These are phyloP conservation scores for Umimayanthus kanabou DNA, from an alignment of 92 coral and sea anemone species.

Conservation along the genomic window DNA sequence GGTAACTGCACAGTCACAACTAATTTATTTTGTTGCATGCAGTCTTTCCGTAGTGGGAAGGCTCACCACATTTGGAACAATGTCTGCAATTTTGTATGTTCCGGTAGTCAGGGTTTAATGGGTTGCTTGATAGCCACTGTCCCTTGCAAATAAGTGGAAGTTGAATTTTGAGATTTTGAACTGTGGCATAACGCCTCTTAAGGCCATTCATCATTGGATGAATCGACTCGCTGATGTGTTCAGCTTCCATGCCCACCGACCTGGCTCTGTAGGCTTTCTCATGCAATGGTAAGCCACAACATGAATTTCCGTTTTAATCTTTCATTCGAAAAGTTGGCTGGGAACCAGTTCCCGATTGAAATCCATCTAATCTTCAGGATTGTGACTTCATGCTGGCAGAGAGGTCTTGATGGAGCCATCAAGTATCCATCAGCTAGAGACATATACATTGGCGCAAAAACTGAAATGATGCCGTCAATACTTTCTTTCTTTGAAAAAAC, in stretches of 20 bases:
- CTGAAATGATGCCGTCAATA: not conserved
- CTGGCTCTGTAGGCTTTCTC: not conserved
- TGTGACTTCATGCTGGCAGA: not conserved
- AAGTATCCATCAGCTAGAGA: not conserved
- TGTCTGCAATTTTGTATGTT: not conserved
- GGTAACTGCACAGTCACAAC: too few species aligned
- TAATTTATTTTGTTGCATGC: too few species aligned
- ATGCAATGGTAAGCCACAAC: not conserved
- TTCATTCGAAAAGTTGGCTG: slow-evolving; percentile 12
- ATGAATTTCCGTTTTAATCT: slow-evolving; percentile 14
- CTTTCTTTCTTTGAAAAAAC: not conserved
- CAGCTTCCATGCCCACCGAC: slow-evolving; percentile 47
- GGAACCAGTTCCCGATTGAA: slow-evolving; percentile 4
- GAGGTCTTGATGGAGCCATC: slow-evolving; percentile 2
- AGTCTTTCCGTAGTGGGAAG: not conserved
- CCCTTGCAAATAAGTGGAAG: slow-evolving; percentile 28
- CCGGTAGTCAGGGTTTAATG: not conserved
- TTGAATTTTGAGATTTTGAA: slow-evolving; percentile 24
- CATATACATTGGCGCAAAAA: not conserved
- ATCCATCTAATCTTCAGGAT: not conserved
- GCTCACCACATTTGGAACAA: not conserved
- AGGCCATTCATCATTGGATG: slow-evolving; percentile 41
- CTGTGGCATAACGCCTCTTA: slow-evolving; percentile 30
- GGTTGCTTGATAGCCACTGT: slow-evolving; percentile 1
- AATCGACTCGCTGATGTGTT: slow-evolving; percentile 34